phyloP scores from a whole-genome alignment of 2,113 vertebrate genomes.

The Irena cyanogastra region DNA sequence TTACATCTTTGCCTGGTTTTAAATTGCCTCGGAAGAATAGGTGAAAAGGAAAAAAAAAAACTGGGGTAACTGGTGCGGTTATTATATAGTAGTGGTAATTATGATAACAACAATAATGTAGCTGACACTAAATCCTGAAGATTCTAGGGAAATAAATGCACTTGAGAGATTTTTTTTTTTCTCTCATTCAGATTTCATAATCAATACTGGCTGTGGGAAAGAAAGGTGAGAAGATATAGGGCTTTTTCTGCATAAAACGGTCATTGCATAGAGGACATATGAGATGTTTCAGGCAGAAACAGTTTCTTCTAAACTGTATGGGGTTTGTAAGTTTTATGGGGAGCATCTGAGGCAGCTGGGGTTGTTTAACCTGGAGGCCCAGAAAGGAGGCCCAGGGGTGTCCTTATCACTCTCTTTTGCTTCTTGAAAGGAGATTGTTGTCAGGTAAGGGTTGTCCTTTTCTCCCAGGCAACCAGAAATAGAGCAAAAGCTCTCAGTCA shows the following conservation, averaged over 20 bases:
- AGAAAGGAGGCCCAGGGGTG: neutral
- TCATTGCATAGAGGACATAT: neutral
- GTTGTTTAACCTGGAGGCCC: neutral
- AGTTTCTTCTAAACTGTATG: neutral
- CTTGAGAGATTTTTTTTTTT: neutral
- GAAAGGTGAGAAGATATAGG: neutral
- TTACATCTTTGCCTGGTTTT: neutral
- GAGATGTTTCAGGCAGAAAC: neutral
- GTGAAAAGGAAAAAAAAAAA: neutral
- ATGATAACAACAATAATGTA: neutral
- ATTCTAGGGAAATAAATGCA: neutral
- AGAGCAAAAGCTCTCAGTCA: neutral
- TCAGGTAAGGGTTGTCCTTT: neutral
- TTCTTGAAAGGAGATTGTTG: neutral
- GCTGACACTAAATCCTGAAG: neutral
- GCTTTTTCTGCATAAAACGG: neutral
- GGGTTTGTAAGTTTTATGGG: neutral
- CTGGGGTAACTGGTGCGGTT: neutral
- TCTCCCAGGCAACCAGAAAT: neutral
- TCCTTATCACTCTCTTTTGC: neutral
- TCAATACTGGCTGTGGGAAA: neutral
- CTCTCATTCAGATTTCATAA: neutral
- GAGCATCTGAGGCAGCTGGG: neutral
- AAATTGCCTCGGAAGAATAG: neutral
- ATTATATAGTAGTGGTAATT: neutral